Base-by-base conservation (phyloP, 2,888 invertebrate species). In the Ichneumoninae sp. region DNA sequence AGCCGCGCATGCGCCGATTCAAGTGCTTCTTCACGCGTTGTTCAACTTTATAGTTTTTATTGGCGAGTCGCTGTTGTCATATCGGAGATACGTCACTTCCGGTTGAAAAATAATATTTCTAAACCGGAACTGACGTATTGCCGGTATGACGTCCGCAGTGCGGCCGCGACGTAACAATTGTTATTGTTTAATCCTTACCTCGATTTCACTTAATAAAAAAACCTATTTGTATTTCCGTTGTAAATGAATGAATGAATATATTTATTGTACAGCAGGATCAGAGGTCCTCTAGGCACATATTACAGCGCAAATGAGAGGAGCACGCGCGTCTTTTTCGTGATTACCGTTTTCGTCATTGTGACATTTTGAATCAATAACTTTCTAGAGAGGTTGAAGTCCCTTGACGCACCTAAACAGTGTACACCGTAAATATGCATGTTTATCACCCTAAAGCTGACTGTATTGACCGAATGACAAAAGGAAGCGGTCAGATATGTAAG, bases 1-100 rank as follows among this genome's bases (percentile, higher is more conserved):
- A 71, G 33, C 75, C 40, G 79, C 70, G 26, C 84, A 70, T 81
- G 84, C 52, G 63, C 69, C 78, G 71, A 75, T 26, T 57, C 54
- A 54, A 73, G 68, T 75, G 65, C 30, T 75, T 63, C 7, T 22
- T 16, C 22, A 19, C 65, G 33, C 65, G 47, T 74, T 30, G 63
- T 47, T 50, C 60, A n/a, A 44, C 44, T 7, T 36, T 74, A 44
- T 74, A 26, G 16, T 30, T 63, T 33, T 47, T 16, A 16, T 16
- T 1, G 3, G 16, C 13, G 10, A 40, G 10, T 10, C 10, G 40
- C 10, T 40, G 40, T 40, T 40, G 40, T 40, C 40, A 40, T 40
- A 40, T 1, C 40, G 1, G 8, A 47, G 1, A 47, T 16, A 16
- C 2, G 3, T 47, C 44, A 16, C 16, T 47, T 16, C 3, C 4